Percentiles rank a stretch among this genome's conserved stretches.
Evolutionary conservation across 2,113 vertebrate species (phyloP).

Genomic region (Pelecanus crispus): DNA sequence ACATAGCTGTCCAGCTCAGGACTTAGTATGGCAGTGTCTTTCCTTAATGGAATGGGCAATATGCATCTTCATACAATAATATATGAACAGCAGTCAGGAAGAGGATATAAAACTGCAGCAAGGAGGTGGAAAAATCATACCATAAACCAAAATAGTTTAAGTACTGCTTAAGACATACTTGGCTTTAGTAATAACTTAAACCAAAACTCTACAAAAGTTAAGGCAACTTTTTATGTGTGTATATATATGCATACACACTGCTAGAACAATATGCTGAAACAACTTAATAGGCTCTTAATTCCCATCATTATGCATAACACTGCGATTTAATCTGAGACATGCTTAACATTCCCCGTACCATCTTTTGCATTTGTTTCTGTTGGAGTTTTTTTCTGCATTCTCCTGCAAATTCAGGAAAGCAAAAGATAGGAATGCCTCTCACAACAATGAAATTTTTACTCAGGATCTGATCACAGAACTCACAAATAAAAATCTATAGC

Average conservation of each 20-base stretch:
- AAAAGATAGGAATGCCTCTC: not conserved
- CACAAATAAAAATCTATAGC: not conserved
- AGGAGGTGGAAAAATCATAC: not conserved
- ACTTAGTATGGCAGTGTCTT: not conserved
- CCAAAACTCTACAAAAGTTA: not conserved
- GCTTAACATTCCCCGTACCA: not conserved
- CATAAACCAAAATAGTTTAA: not conserved
- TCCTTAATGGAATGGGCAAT: not conserved
- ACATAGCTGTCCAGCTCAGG: not conserved
- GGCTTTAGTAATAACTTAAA: not conserved
- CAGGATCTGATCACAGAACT: not conserved
- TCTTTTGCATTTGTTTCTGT: not conserved
- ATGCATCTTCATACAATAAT: not conserved
- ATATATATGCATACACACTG: not conserved
- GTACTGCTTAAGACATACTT: not conserved
- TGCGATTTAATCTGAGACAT: not conserved
- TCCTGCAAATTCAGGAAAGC: not conserved
- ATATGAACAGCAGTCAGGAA: not conserved
- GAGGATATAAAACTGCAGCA: not conserved
- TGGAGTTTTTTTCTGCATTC: not conserved
- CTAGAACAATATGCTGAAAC: not conserved
- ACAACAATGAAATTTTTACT: not conserved
- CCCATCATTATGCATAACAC: not conserved
- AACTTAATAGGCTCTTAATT: not conserved
- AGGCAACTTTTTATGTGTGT: not conserved